Evolutionary conservation across 1,140 invertebrate genomes (phyloP).

Genomic region (Drosophila grimshawi): DNA sequence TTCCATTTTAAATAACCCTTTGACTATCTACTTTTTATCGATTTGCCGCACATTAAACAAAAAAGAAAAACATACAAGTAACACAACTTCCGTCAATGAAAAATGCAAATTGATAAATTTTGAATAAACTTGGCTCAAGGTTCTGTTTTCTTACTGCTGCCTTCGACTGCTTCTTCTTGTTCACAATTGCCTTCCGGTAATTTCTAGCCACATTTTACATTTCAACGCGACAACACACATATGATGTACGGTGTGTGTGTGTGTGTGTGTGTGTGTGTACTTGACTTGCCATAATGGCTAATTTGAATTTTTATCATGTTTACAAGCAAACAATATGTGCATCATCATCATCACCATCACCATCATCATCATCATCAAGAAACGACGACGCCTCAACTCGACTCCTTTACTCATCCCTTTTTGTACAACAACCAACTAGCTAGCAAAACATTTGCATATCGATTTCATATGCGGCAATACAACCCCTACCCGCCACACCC

Average conservation of each 20-base stretch:
- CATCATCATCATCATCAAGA: constrained; percentile 67
- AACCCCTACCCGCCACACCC: background rate
- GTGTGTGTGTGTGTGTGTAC: constrained; percentile 1
- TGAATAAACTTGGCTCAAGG: constrained; percentile 62
- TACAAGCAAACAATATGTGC: constrained; percentile 83
- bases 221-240: constrained; percentile 63
- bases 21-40: constrained; percentile 47
- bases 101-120: constrained; percentile 65
- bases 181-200: constrained; percentile 61
- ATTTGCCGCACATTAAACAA: constrained; percentile 27
- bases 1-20: constrained; percentile 1
- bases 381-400: constrained; percentile 3
- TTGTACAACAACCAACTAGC: background rate
- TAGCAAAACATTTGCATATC: constrained; percentile 80
- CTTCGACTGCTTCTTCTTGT: background rate
- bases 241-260: background rate
- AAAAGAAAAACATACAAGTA: constrained; percentile 3
- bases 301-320: constrained; percentile 83
- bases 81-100: constrained; percentile 21
- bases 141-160: constrained; percentile 17
- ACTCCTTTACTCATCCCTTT: background rate
- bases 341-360: constrained; percentile 66
- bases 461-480: constrained; percentile 78
- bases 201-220: constrained; percentile 77
- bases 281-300: constrained; percentile 71